Percentiles rank a stretch among this genome's conserved stretches.
Conservation (phyloP, 2,888 invertebrate species). For the Ypsolopha scabrella region DNA sequence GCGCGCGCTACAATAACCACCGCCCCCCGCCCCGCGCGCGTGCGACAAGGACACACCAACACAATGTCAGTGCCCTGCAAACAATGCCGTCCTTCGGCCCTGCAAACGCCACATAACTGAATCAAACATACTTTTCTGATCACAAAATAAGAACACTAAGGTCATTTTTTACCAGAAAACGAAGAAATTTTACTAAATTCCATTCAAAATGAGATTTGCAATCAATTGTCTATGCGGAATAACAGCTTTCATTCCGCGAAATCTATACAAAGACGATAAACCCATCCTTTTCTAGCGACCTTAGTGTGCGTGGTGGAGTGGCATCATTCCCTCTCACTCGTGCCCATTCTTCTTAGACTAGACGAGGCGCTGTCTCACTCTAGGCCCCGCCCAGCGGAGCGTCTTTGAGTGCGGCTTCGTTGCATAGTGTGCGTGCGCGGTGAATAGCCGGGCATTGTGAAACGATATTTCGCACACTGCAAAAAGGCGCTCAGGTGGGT, state of each 20-base stretch:
- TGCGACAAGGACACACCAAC: slow-evolving; percentile 66
- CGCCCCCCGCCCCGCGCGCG: slow-evolving; percentile 52
- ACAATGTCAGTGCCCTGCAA: slow-evolving; percentile 68
- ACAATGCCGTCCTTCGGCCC: slow-evolving; percentile 58
- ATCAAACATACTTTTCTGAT: slow-evolving; percentile 19
- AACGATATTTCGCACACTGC: slow-evolving; percentile 52
- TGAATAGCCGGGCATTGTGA: slow-evolving; percentile 57
- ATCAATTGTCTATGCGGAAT: slow-evolving; percentile 65
- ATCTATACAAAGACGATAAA: slow-evolving; percentile 63
- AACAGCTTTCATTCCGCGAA: slow-evolving; percentile 55
- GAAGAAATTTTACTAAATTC: slow-evolving; percentile 23
- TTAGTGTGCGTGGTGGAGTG: slow-evolving; percentile 49
- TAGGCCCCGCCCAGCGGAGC: slow-evolving; percentile 59
- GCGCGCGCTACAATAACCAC: slow-evolving; percentile 67
- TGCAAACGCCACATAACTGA: slow-evolving; percentile 22
- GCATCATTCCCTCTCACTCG: slow-evolving; percentile 39
- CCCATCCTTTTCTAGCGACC: slow-evolving; percentile 61
- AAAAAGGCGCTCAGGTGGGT: slow-evolving; percentile 58
- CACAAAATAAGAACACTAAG: slow-evolving; percentile 9
- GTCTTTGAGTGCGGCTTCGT: slow-evolving; percentile 37
- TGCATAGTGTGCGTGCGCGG: slow-evolving; percentile 48
- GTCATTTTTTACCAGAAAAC: background rate
- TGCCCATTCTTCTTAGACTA: slow-evolving; percentile 32
- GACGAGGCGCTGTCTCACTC: slow-evolving; percentile 52
- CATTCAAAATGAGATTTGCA: slow-evolving; percentile 38